A percentile compares a stretch with the other conserved stretches of the same genome.
These are phyloP conservation scores for Eleginops maclovinus DNA, from an alignment of 2,113 vertebrate species.

Conservation along the genomic window DNA sequence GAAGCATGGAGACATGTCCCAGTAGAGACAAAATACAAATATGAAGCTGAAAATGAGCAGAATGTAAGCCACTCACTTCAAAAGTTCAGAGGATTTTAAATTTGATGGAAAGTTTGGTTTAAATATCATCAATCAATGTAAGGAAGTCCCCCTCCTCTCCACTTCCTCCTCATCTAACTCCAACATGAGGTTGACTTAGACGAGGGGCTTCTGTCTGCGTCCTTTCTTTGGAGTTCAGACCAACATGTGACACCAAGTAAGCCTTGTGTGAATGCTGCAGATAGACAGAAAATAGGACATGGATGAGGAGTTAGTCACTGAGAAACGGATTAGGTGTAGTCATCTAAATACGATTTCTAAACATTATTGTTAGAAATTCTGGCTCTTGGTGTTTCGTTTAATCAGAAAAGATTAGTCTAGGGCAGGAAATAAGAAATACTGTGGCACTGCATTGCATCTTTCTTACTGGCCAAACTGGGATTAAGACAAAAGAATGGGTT, in stretches of 20 bases:
- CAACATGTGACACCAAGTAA: too few species aligned
- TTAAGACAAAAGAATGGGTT: background rate
- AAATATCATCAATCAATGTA: background rate
- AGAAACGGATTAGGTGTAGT: background rate
- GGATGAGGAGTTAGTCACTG: background rate
- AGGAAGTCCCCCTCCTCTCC: background rate
- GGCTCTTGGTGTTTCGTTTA: background rate
- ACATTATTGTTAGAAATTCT: background rate
- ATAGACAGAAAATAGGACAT: background rate
- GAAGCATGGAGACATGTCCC: too few species aligned
- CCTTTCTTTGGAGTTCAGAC: background rate
- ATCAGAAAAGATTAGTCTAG: background rate
- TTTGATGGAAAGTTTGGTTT: background rate
- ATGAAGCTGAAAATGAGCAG: too few species aligned
- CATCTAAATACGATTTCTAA: background rate
- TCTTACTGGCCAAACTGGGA: constrained; percentile 7
- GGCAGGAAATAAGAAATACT: background rate
- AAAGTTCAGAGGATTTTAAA: background rate
- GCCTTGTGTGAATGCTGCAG: background rate
- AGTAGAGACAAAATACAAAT: too few species aligned
- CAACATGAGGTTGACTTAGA: background rate
- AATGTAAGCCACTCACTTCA: background rate
- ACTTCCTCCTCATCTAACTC: background rate
- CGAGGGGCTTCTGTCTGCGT: background rate
- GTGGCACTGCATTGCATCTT: background rate